phyloP scores from a whole-genome alignment of 2,888 invertebrate genomes.

The Crocallis elinguaria region DNA sequence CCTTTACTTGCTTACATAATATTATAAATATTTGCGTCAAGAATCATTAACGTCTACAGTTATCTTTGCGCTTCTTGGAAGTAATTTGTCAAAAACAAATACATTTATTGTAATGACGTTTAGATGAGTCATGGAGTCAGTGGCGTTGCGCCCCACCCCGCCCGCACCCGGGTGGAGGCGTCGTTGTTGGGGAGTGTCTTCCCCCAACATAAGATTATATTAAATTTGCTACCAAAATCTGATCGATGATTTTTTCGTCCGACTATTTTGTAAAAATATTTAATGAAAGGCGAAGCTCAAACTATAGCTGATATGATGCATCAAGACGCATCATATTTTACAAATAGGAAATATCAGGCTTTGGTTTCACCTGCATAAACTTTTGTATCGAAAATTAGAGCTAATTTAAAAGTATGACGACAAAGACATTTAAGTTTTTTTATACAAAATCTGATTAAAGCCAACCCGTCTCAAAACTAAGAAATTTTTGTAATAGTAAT shows the following conservation, averaged over 20 bases:
- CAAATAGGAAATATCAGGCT: too few species aligned
- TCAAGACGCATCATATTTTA: too few species aligned
- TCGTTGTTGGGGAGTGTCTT: conserved; percentile 38
- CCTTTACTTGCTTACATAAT: neutral
- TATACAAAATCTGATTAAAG: neutral
- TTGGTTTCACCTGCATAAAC: too few species aligned
- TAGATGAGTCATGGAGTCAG: conserved; percentile 50
- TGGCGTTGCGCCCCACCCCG: conserved; percentile 33
- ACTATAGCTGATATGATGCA: too few species aligned
- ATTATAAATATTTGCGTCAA: neutral
- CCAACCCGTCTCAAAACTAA: neutral
- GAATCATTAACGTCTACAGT: neutral
- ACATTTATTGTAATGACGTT: conserved; percentile 43
- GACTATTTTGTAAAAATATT: neutral
- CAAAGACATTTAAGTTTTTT: too few species aligned
- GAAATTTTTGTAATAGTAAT: conserved; percentile 1
- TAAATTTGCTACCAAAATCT: conserved; percentile 4
- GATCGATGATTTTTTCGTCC: neutral
- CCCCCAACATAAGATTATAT: conserved; percentile 34
- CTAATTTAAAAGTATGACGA: too few species aligned
- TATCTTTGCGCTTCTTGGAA: conserved; percentile 18
- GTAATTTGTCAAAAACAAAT: conserved; percentile 45
- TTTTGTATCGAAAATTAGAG: too few species aligned
- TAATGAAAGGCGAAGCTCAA: neutral
- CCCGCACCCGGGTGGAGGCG: conserved; percentile 21